Conservation (phyloP, 2,113 vertebrate species). For the Hippocampus mohnikei region DNA sequence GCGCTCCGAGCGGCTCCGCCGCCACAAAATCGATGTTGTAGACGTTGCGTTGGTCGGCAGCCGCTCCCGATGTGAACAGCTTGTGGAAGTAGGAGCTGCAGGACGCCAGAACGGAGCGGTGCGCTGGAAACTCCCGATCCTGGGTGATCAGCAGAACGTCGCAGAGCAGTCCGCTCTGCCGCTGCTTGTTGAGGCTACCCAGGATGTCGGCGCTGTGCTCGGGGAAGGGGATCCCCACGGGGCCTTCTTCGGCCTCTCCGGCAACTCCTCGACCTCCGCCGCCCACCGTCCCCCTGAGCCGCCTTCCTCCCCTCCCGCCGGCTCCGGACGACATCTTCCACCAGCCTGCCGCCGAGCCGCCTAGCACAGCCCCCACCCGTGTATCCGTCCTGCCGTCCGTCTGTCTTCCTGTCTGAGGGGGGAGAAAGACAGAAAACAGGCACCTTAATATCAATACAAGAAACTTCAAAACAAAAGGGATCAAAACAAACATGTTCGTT, state of each 20-base stretch:
- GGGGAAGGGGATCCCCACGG: constrained; percentile 96
- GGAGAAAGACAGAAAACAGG: constrained; percentile 15
- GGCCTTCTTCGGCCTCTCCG: constrained; percentile 85
- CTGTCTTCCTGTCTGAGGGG: constrained; percentile 71
- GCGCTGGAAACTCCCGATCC: constrained; percentile 92
- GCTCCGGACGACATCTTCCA: constrained; percentile 83
- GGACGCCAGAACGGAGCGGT: constrained; percentile 95
- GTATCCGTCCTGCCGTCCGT: constrained; percentile 80
- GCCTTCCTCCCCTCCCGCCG: constrained; percentile 73
- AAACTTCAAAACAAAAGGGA: not conserved
- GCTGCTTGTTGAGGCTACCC: constrained; percentile 90
- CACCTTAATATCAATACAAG: not conserved
- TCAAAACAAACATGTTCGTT: not conserved
- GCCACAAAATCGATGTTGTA: constrained; percentile 95
- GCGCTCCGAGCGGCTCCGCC: constrained; percentile 85
- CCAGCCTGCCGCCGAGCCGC: constrained; percentile 82
- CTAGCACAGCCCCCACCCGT: constrained; percentile 75
- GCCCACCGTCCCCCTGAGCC: constrained; percentile 57
- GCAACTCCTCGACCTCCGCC: constrained; percentile 64
- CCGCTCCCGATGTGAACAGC: constrained; percentile 93
- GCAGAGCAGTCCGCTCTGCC: constrained; percentile 88
- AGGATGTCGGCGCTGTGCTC: constrained; percentile 97
- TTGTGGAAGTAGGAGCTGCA: constrained; percentile 98
- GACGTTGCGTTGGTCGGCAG: constrained; percentile 91
- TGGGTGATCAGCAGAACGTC: constrained; percentile 93